Percentiles rank a stretch among this genome's conserved stretches.
Conservation (phyloP, 2,888 invertebrate genomes). For the Meandrusa payeni region DNA sequence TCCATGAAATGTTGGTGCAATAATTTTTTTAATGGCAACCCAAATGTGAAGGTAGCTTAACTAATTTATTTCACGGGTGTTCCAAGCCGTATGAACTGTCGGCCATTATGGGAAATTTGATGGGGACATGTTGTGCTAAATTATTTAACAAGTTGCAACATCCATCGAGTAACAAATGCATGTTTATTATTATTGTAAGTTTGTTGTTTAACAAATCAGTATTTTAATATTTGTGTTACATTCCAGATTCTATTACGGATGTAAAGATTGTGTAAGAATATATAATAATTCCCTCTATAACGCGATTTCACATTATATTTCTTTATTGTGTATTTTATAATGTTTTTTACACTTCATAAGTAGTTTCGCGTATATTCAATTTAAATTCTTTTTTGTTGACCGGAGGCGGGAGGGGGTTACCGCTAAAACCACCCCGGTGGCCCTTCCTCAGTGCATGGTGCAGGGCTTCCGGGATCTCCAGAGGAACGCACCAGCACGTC, state of each 20-base stretch:
- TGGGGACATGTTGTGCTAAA: constrained; percentile 5
- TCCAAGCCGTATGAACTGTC: constrained; percentile 57
- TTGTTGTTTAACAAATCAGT: constrained; percentile 76
- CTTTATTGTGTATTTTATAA: too few species aligned
- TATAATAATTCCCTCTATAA: too few species aligned
- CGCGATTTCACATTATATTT: too few species aligned
- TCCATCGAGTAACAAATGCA: constrained; percentile 51
- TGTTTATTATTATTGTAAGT: constrained; percentile 62
- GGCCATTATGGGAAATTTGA: constrained; percentile 35
- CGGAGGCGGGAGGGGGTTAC: too few species aligned
- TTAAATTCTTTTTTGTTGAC: too few species aligned
- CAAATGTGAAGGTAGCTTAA: constrained; percentile 42
- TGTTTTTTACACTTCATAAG: too few species aligned
- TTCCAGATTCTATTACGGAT: constrained; percentile 69
- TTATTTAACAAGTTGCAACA: constrained; percentile 58
- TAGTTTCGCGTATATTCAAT: too few species aligned
- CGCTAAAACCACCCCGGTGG: too few species aligned
- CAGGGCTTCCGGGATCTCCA: too few species aligned
- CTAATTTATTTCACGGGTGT: constrained; percentile 48
- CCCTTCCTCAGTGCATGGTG: too few species aligned
- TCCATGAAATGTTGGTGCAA: constrained; percentile 59
- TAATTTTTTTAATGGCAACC: constrained; percentile 55
- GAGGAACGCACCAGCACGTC: too few species aligned
- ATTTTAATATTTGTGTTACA: constrained; percentile 79
- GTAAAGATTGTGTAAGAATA: constrained; percentile 36